Conservation (phyloP, 2,888 invertebrate species). For the Eupithecia subfuscata region DNA sequence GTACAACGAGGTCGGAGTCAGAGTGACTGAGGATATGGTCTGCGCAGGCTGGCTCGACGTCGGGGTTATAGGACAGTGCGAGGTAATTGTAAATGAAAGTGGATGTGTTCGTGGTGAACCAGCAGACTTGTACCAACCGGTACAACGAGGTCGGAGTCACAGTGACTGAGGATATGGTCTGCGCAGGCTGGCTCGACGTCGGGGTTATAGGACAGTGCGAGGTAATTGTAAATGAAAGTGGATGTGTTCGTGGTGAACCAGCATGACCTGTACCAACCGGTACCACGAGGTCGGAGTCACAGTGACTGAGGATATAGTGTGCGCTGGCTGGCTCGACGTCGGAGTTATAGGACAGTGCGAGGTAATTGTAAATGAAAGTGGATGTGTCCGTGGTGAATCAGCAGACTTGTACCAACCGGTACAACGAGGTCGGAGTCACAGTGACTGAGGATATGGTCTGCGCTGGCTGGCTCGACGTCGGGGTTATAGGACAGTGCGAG, state of each 20-base stretch:
- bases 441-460: constrained; percentile 66
- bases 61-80: constrained; percentile 62
- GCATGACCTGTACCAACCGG: too few species aligned
- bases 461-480: constrained; percentile 67
- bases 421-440: constrained; percentile 50
- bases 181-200: constrained; percentile 68
- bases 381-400: constrained; percentile 11
- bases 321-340: constrained; percentile 68
- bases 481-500: constrained; percentile 62
- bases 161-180: constrained; percentile 63
- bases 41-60: constrained; percentile 71
- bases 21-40: constrained; percentile 61
- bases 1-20: constrained; percentile 53
- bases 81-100: constrained; percentile 47
- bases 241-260: neutral
- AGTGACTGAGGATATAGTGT: constrained; percentile 63
- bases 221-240: constrained; percentile 47
- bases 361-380: constrained; percentile 45
- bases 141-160: constrained; percentile 53
- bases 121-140: constrained; percentile 54
- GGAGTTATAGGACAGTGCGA: constrained; percentile 63
- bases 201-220: constrained; percentile 63
- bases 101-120: constrained; percentile 12
- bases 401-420: constrained; percentile 56
- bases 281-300: constrained; percentile 53